phyloP scores from a whole-genome alignment of 2,113 vertebrate species.

The Lepisosteus oculatus region DNA sequence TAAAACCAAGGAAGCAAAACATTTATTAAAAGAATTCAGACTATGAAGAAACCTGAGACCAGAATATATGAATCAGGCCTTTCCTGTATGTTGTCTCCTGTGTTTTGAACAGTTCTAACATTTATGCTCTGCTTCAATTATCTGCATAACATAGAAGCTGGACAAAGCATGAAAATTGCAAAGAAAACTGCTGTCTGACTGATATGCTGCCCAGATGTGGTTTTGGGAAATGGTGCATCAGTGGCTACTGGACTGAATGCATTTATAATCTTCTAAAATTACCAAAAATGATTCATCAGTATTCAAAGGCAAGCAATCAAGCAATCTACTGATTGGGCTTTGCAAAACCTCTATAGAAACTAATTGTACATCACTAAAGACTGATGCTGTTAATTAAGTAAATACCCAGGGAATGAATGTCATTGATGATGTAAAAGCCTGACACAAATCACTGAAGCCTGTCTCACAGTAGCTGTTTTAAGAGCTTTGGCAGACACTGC shows the following conservation, averaged over 20 bases:
- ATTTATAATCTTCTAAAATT: slow-evolving; percentile 11
- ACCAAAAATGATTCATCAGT: slow-evolving; percentile 8
- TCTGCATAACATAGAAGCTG: too few relatives aligned
- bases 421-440: slow-evolving; percentile 1
- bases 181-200: background rate
- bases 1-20: too few relatives aligned
- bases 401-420: slow-evolving; percentile 7
- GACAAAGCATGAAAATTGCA: too few relatives aligned
- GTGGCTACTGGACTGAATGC: slow-evolving; percentile 5
- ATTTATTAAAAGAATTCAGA: too few relatives aligned
- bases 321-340: slow-evolving; percentile 12
- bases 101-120: too few relatives aligned
- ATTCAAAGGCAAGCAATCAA: slow-evolving; percentile 4
- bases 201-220: background rate
- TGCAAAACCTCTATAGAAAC: slow-evolving; percentile 6
- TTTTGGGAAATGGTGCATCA: background rate
- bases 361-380: slow-evolving; percentile 12
- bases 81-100: too few relatives aligned
- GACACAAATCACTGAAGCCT: slow-evolving; percentile 1
- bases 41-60: too few relatives aligned
- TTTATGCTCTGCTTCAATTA: too few relatives aligned
- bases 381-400: slow-evolving; percentile 18
- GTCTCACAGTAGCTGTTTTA: background rate
- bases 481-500: background rate
- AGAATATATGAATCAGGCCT: too few relatives aligned